These are phyloP conservation scores for Urosaurus nigricauda DNA, from an alignment of 2,797 vertebrate species.

Conservation along the genomic window DNA sequence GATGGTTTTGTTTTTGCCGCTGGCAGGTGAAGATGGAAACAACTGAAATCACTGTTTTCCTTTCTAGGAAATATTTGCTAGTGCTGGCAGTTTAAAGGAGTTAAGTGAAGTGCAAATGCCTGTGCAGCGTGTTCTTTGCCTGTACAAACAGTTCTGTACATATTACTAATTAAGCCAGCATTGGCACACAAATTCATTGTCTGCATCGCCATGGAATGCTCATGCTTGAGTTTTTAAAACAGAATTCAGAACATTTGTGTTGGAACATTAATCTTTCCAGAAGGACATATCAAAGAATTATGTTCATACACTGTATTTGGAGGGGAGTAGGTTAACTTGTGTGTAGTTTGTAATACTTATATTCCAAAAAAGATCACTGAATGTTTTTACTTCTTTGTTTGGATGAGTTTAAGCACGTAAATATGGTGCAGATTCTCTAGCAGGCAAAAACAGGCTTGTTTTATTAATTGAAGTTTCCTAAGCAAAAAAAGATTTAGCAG, in stretches of 20 bases:
- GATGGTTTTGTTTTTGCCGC: not conserved
- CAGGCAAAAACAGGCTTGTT: not conserved
- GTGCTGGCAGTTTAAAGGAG: conserved; percentile 29
- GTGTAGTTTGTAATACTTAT: not conserved
- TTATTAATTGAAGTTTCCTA: not conserved
- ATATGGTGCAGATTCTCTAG: not conserved
- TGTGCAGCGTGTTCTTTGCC: conserved; percentile 34
- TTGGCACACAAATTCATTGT: conserved; percentile 10
- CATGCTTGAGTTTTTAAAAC: not conserved
- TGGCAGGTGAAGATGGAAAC: conserved; percentile 6
- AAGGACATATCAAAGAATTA: not conserved
- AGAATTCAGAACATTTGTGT: not conserved
- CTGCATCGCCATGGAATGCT: conserved; percentile 1
- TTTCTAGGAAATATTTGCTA: conserved; percentile 41
- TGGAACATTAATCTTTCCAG: not conserved
- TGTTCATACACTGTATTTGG: not conserved
- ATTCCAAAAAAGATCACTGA: not conserved
- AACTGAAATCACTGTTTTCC: conserved; percentile 24
- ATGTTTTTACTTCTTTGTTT: not conserved
- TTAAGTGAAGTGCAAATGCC: conserved; percentile 12
- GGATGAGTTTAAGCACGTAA: not conserved
- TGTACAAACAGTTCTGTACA: not conserved
- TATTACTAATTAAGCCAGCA: not conserved
- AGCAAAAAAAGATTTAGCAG: not conserved
- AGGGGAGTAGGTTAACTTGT: conserved; percentile 5